Evolutionary conservation across 2,113 vertebrate genomes (phyloP).

Genomic region (Equus przewalskii): DNA sequence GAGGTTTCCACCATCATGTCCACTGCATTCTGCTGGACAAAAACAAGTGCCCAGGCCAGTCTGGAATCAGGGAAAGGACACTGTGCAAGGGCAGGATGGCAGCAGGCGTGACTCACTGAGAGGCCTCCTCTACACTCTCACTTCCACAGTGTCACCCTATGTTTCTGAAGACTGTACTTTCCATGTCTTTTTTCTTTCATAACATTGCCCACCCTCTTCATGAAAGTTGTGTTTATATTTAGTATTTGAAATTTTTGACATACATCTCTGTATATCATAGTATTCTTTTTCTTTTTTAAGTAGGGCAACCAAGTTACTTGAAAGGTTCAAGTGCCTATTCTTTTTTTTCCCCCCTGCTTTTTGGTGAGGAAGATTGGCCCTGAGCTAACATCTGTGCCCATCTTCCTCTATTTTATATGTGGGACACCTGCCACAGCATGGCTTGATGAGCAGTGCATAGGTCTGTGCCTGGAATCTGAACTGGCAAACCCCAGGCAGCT

Average conservation of each 20-base stretch:
- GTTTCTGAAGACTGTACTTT: background rate
- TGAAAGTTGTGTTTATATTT: background rate
- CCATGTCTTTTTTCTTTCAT: background rate
- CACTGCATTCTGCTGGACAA: background rate
- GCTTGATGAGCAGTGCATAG: no score
- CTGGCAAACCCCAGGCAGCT: no score
- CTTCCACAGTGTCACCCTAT: rapidly evolving
- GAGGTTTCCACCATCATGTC: background rate
- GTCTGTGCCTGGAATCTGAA: no score
- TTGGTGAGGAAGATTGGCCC: no score
- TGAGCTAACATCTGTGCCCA: no score
- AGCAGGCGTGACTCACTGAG: rapidly evolving
- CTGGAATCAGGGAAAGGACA: background rate
- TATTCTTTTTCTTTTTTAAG: background rate
- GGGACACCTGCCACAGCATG: no score
- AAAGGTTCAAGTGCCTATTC: no score
- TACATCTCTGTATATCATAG: background rate
- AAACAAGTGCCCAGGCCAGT: background rate
- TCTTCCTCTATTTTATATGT: no score
- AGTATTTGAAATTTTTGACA: background rate
- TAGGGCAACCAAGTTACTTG: no score
- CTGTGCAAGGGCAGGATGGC: background rate
- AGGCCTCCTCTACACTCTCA: background rate
- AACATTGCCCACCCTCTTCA: background rate
- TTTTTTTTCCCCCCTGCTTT: no score